Evolutionary conservation across 2,797 vertebrate genomes (phyloP).

Genomic region (Sebastes hubbsi): DNA sequence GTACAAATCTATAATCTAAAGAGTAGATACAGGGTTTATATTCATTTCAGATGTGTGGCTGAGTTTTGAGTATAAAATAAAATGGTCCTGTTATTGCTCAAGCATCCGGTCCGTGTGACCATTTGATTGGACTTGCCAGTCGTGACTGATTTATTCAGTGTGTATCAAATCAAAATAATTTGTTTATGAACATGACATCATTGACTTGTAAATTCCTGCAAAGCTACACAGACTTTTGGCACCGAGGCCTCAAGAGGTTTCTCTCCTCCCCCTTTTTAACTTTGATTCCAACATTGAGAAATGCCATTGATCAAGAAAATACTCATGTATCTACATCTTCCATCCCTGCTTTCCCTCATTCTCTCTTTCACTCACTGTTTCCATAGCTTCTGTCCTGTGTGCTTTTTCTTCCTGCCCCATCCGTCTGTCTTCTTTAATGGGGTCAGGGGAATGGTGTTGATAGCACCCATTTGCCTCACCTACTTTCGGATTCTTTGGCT

Average conservation of each 20-base stretch:
- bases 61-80: neutral
- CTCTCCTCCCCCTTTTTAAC: neutral
- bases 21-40: neutral
- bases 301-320: conserved; percentile 22
- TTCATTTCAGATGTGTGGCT: neutral
- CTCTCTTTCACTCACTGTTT: neutral
- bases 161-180: conserved; percentile 41
- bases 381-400: neutral
- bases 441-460: conserved; percentile 3
- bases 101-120: conserved; percentile 10
- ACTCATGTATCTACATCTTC: neutral
- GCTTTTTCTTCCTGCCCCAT: neutral
- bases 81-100: neutral
- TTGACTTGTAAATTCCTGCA: conserved; percentile 63
- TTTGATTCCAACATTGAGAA: conserved; percentile 11
- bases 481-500: conserved; percentile 41
- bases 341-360: neutral
- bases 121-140: neutral
- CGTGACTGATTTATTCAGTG: conserved; percentile 38
- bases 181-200: conserved; percentile 63
- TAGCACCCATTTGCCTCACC: conserved; percentile 41
- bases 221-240: conserved; percentile 27
- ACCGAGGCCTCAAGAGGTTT: neutral
- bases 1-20: neutral
- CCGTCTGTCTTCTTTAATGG: neutral